Evolutionary conservation across 2,113 vertebrate genomes (phyloP).

Genomic region (Spea bombifrons): DNA sequence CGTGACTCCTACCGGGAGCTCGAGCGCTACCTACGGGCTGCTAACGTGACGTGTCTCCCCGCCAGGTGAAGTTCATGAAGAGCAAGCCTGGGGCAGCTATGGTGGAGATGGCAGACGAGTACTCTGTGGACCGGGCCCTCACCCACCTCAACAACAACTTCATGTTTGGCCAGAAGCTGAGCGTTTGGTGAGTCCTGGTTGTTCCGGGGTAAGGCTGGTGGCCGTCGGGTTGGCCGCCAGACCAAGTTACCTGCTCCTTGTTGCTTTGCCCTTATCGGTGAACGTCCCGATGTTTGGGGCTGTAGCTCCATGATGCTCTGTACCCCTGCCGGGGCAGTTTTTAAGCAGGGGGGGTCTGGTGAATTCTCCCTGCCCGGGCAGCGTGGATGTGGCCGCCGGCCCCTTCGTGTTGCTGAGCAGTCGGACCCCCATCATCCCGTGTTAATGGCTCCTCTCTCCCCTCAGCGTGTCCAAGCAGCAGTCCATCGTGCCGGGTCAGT

Average conservation of each 20-base stretch:
- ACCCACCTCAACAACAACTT: constrained; percentile 92
- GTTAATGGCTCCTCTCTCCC: not conserved
- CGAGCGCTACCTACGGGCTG: not conserved
- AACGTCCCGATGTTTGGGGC: no score
- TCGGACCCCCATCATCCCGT: no score
- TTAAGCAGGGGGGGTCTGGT: no score
- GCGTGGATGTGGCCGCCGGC: not conserved
- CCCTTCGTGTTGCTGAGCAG: not conserved
- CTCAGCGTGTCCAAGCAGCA: constrained; percentile 88
- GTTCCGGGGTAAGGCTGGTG: no score
- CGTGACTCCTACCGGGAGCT: not conserved
- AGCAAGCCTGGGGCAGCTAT: constrained; percentile 92
- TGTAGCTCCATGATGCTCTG: no score
- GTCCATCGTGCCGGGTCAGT: constrained; percentile 90
- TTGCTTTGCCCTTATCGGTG: no score
- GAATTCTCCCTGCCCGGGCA: no score
- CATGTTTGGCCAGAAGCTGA: constrained; percentile 91
- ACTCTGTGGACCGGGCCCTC: constrained; percentile 87
- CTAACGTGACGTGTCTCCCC: not conserved
- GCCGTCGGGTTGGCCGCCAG: no score
- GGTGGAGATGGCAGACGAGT: constrained; percentile 96
- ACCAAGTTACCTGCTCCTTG: no score
- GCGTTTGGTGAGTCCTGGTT: constrained; percentile 75
- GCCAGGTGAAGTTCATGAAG: constrained; percentile 93
- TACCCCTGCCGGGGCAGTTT: no score